Evolutionary conservation across 2,113 vertebrate genomes (phyloP).

Genomic region (Corythornis cristatus): DNA sequence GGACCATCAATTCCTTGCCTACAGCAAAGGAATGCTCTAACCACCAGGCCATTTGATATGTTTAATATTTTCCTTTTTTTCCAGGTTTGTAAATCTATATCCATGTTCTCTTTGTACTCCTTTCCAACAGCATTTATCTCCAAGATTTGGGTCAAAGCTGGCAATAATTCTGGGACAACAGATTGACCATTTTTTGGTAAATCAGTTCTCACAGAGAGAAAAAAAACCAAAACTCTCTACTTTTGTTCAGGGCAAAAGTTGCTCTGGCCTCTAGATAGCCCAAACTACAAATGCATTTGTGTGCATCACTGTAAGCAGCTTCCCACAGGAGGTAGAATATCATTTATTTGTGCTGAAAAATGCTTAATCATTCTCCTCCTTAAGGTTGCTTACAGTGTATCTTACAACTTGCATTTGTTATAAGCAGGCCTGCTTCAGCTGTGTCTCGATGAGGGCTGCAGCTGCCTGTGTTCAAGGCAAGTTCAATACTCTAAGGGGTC

Average conservation of each 20-base stretch:
- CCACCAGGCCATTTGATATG: neutral
- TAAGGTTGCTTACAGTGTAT: neutral
- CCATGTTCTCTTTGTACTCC: neutral
- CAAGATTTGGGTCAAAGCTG: neutral
- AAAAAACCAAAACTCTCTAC: neutral
- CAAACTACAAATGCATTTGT: neutral
- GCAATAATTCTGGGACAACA: neutral
- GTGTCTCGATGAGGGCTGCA: neutral
- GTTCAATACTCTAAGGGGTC: no score
- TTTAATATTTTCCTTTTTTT: neutral
- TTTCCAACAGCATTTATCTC: neutral
- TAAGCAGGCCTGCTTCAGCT: neutral
- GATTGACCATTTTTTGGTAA: neutral
- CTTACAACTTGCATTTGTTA: neutral
- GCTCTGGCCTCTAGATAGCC: neutral
- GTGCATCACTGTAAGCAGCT: neutral
- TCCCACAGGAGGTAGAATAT: neutral
- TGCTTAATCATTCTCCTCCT: neutral
- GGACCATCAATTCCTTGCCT: neutral
- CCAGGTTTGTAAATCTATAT: neutral
- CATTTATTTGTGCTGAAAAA: neutral
- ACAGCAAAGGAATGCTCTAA: neutral
- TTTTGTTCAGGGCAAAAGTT: neutral
- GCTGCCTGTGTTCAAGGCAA: no score
- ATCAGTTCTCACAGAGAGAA: neutral